Percentiles rank a stretch among this genome's conserved stretches.
Evolutionary conservation across 2,113 vertebrate species (phyloP).

Genomic region (Crotalus helleri): DNA sequence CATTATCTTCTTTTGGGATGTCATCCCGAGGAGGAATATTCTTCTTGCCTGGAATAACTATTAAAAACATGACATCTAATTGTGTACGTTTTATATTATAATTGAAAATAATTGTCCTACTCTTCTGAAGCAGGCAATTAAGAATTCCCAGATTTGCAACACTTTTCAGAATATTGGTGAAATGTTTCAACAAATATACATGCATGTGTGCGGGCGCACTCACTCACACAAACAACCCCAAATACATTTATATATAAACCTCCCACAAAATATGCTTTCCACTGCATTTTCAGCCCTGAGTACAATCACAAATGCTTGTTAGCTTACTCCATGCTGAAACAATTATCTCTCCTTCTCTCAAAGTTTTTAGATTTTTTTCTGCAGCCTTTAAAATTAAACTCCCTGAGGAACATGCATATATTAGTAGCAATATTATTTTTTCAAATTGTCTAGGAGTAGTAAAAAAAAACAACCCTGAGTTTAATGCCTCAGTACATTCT

Average conservation of each 20-base stretch:
- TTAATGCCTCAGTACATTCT: not conserved
- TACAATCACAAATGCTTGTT: not conserved
- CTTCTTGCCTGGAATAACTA: slow-evolving; percentile 78
- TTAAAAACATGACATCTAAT: slow-evolving; percentile 50
- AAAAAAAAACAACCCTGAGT: not conserved
- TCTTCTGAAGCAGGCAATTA: slow-evolving; percentile 7
- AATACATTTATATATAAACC: not conserved
- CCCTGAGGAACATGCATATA: slow-evolving; percentile 50
- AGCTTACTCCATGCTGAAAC: not conserved
- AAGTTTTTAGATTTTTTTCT: slow-evolving; percentile 12
- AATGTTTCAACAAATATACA: not conserved
- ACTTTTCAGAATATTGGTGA: not conserved
- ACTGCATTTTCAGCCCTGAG: not conserved
- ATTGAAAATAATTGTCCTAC: slow-evolving; percentile 51
- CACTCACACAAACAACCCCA: not conserved
- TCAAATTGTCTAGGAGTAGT: not conserved
- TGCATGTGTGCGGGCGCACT: rapidly evolving
- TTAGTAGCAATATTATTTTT: not conserved
- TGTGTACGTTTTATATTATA: slow-evolving; percentile 9
- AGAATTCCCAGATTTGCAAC: not conserved
- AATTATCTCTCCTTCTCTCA: slow-evolving; percentile 4
- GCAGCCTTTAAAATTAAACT: slow-evolving; percentile 24
- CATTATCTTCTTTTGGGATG: slow-evolving; percentile 75
- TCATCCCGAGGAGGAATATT: slow-evolving; percentile 71
- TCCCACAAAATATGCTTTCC: not conserved